Base-by-base conservation (phyloP, 2,113 vertebrate genomes). In the Marmota monax region DNA sequence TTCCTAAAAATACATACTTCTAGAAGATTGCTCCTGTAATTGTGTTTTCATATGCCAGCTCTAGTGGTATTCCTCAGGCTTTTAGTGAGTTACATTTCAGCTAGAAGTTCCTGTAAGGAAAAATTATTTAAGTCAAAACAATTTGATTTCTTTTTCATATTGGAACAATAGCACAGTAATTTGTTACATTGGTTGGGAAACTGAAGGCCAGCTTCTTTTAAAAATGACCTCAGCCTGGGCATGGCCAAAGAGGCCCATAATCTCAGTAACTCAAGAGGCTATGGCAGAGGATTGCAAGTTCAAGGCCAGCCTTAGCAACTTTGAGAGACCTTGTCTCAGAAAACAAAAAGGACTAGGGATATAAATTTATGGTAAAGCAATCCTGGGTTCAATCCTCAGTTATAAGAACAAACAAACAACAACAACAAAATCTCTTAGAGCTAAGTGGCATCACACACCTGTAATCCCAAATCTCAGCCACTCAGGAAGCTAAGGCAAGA, bases 1-100 rank as follows among this genome's bases (percentile, higher is more conserved):
- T 93, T 96, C 76, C 56, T 84, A 5, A 12, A 96, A 96, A 91
- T 56, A 8, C 5, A 13, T 22, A 85, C 95, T 98, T 85, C 76
- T 88, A 42, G 96, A 95, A 78, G 25, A 88, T 48, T 25, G 37
- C 92, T 97, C 14, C 42, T 93, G 91, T 92, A 84, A 51, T 95
- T 51, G 45, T 79, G 29, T 78, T 95, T 96, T 88, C 20, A 11
- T 79, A 65, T 73, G 51, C 20, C 39, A 65, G 34, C 18, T 84
- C 23, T 90, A 92, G 51, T 85, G 69, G 73, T n/a, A 5, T 78
- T 88, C 42, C 63, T 85, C 58, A 82, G 0, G 39, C 42, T 92
- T 88, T 80, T 0, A 61, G 48, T 77, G 29, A 70, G 51, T 91
- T 90, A 39, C 6, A 56, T 76, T 89, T 97, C 42, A 79, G 42